Percentiles rank a stretch among this genome's conserved stretches.
These are phyloP conservation scores for Umimayanthus kanabou DNA, from an alignment of 92 coral and sea anemone genomes.

Conservation along the genomic window DNA sequence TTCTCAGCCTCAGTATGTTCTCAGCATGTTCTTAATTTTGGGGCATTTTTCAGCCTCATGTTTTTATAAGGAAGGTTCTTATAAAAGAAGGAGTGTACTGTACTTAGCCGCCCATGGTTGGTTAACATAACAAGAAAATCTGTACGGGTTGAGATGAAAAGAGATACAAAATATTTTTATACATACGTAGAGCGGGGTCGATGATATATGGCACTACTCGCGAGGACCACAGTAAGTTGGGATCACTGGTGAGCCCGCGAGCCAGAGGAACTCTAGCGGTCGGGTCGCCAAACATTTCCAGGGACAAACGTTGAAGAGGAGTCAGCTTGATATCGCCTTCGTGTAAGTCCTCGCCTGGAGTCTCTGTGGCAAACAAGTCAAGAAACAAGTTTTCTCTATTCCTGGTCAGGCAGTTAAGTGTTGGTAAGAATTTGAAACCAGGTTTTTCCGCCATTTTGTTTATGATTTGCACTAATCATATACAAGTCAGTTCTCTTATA, in stretches of 20 bases:
- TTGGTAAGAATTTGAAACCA: background rate
- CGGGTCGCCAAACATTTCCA: constrained; percentile 14
- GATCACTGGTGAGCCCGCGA: background rate
- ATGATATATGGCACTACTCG: background rate
- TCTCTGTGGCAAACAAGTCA: background rate
- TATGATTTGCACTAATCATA: no score
- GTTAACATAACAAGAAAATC: no score
- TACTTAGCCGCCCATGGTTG: no score
- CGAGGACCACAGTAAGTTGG: background rate
- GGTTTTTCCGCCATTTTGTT: no score
- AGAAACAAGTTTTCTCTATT: background rate
- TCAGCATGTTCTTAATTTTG: no score
- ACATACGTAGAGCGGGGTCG: background rate
- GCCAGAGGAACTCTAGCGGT: background rate
- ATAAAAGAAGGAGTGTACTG: no score
- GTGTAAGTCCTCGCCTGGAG: background rate
- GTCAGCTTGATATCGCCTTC: constrained; percentile 10
- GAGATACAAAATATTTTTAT: no score
- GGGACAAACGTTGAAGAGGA: background rate
- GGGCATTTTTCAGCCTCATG: no score
- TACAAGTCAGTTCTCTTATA: no score
- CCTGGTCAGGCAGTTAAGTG: background rate
- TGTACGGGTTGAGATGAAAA: no score
- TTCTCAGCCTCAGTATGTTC: no score
- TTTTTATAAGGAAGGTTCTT: no score